Evolutionary conservation across 1,140 invertebrate species (phyloP).

Genomic region (Delia radicum): DNA sequence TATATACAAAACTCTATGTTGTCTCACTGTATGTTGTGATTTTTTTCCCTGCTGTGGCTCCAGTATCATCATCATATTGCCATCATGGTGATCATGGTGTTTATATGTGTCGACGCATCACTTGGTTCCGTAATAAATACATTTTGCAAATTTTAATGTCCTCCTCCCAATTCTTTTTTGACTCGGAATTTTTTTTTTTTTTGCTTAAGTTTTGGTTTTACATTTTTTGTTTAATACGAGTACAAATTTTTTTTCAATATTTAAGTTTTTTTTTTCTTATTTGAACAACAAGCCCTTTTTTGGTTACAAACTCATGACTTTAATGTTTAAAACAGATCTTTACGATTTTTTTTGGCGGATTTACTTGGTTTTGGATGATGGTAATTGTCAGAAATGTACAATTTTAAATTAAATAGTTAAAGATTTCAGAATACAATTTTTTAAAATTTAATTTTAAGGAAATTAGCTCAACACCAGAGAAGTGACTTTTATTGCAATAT

Average conservation of each 20-base stretch:
- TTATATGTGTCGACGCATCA: slow-evolving; percentile 5
- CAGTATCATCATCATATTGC: background rate
- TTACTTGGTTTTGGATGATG: background rate
- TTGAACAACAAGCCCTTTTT: background rate
- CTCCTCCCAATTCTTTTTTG: slow-evolving; percentile 50
- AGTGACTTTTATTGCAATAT: too few species aligned
- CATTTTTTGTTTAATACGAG: background rate
- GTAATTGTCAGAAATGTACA: background rate
- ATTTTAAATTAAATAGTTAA: too few species aligned
- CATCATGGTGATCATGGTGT: slow-evolving; percentile 3
- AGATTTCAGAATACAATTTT: too few species aligned
- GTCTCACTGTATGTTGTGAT: background rate
- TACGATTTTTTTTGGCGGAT: background rate
- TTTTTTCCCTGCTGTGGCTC: background rate
- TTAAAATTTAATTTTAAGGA: too few species aligned
- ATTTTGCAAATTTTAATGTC: slow-evolving; percentile 55
- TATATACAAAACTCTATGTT: background rate
- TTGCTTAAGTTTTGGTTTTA: background rate
- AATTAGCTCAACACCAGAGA: too few species aligned
- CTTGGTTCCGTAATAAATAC: slow-evolving; percentile 51
- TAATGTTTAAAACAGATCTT: background rate
- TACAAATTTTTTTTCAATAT: background rate
- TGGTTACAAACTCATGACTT: background rate
- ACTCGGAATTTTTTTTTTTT: background rate
- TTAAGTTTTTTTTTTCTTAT: background rate